These are phyloP conservation scores for Kryphioiulus occultus DNA, from an alignment of 2,888 invertebrate species.

Conservation along the genomic window DNA sequence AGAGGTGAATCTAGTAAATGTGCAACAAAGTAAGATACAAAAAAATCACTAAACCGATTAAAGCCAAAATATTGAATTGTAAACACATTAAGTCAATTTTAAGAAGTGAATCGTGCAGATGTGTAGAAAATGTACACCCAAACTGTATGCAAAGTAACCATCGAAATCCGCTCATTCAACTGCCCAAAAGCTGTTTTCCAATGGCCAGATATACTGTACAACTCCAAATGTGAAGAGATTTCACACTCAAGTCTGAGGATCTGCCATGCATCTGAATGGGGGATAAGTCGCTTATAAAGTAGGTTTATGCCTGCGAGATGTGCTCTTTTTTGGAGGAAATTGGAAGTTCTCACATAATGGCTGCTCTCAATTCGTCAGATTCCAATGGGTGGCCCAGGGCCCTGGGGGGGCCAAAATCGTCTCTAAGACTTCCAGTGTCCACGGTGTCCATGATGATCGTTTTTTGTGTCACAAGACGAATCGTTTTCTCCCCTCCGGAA, in stretches of 20 bases:
- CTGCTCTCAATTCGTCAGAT: background rate
- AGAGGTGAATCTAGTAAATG: no score
- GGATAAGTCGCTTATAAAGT: background rate
- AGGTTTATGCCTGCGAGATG: background rate
- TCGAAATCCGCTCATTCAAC: no score
- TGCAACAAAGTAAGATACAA: no score
- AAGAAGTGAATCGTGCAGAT: no score
- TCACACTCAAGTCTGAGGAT: background rate
- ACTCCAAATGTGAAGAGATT: background rate
- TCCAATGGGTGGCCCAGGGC: background rate
- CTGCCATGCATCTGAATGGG: background rate
- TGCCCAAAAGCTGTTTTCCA: no score
- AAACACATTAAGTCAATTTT: no score
- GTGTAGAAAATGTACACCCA: no score
- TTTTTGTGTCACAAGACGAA: background rate
- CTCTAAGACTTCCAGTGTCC: background rate
- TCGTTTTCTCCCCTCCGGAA: background rate
- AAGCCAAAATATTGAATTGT: no score
- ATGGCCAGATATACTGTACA: background rate
- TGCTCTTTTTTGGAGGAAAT: background rate
- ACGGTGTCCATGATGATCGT: background rate
- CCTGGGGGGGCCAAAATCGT: background rate
- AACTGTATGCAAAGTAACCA: no score
- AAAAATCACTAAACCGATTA: no score
- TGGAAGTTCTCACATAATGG: background rate